Conservation (phyloP, 35 echinoderm and acorn worm species). For the Hemicentrotus pulcherrimus region DNA sequence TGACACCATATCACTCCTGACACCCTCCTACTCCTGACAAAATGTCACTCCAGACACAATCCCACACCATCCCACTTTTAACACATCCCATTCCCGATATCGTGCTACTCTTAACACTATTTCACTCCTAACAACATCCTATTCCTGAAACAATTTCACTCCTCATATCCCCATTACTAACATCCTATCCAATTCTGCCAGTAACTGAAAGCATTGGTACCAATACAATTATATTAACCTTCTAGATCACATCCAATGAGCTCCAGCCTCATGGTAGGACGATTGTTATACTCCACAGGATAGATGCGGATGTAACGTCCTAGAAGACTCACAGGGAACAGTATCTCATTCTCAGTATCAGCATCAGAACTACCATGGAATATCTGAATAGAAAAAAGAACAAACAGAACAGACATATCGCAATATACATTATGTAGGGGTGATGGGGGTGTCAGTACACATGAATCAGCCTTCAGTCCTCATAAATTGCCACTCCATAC, state of each 20-base stretch:
- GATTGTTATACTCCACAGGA: constrained; percentile 37
- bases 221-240: constrained; percentile 31
- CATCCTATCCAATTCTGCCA: background rate
- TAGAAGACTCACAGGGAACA: constrained; percentile 50
- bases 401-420: background rate
- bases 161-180: background rate
- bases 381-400: constrained; percentile 19
- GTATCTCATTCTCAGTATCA: constrained; percentile 50
- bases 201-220: background rate
- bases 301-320: constrained; percentile 57
- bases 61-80: too few species aligned
- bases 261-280: constrained; percentile 65
- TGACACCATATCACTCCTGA: background rate
- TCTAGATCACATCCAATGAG: constrained; percentile 60
- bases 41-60: too few species aligned
- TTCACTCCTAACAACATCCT: background rate
- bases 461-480: too few species aligned
- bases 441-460: too few species aligned
- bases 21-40: background rate
- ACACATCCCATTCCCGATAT: too few species aligned
- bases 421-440: too few species aligned
- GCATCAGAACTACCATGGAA: constrained; percentile 61
- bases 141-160: background rate
- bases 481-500: too few species aligned
- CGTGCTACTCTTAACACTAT: too few species aligned